Evolutionary conservation across 2,113 vertebrate species (phyloP).

Genomic region (Halcyon senegalensis): DNA sequence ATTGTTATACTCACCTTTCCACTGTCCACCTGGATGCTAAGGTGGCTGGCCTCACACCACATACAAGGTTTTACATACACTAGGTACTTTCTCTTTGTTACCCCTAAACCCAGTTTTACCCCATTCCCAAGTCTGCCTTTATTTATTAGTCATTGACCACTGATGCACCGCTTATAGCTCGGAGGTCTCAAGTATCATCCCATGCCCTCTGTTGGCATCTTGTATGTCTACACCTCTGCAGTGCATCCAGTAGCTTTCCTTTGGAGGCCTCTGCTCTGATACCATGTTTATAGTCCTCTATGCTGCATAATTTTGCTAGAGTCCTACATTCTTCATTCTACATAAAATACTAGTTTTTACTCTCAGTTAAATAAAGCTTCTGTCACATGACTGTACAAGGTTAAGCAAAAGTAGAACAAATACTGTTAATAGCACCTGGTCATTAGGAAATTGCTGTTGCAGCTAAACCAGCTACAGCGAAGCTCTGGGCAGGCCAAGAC

Average conservation of each 20-base stretch:
- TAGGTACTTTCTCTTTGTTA: not conserved
- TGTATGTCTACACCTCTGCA: not conserved
- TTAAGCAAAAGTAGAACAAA: not conserved
- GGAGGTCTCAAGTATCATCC: not conserved
- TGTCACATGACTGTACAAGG: not conserved
- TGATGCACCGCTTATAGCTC: not conserved
- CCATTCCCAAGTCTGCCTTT: not conserved
- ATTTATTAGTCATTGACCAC: not conserved
- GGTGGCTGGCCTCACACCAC: not conserved
- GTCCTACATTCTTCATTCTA: not conserved
- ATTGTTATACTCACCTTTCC: not conserved
- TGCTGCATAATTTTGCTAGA: rapidly evolving
- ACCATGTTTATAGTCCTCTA: not conserved
- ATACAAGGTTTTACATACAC: not conserved
- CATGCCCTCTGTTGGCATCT: not conserved
- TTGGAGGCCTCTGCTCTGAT: not conserved
- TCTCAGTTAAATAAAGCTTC: not conserved
- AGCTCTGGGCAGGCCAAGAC: not conserved
- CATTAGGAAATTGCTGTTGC: not conserved
- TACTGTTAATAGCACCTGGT: not conserved
- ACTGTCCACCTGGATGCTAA: not conserved
- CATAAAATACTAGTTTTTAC: not conserved
- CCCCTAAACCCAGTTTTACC: not conserved
- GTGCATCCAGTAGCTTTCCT: not conserved
- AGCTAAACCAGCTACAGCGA: not conserved